Evolutionary conservation across 2,797 vertebrate species (phyloP).

Genomic region (Sebastes paucispinis): DNA sequence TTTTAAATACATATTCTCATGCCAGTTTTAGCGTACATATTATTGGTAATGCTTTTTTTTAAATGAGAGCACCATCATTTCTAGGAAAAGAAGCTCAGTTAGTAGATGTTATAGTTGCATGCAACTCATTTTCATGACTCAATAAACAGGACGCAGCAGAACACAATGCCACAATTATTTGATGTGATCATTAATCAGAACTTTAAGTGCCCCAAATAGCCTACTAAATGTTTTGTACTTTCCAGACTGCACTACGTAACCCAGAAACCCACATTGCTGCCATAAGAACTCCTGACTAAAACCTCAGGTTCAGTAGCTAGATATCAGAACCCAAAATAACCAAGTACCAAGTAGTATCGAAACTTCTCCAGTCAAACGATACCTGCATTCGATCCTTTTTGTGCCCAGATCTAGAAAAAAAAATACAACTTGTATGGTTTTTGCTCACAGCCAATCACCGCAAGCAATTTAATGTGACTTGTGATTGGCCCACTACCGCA

Average conservation of each 20-base stretch:
- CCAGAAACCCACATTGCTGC: slow-evolving; percentile 47
- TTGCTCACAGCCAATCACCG: too few species aligned
- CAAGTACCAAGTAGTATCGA: too few species aligned
- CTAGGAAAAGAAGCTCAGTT: neutral
- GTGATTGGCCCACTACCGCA: too few species aligned
- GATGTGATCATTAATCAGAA: slow-evolving; percentile 30
- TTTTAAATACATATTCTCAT: neutral
- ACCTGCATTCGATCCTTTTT: too few species aligned
- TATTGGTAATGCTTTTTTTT: neutral
- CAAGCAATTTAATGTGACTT: rapidly evolving
- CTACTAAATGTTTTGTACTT: slow-evolving; percentile 17
- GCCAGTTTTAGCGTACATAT: neutral
- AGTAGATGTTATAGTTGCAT: neutral
- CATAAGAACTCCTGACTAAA: neutral
- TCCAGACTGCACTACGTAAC: slow-evolving; percentile 19
- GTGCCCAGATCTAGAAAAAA: too few species aligned
- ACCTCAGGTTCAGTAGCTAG: neutral
- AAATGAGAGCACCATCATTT: neutral
- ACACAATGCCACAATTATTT: slow-evolving; percentile 4
- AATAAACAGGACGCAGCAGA: slow-evolving; percentile 8
- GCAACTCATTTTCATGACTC: neutral
- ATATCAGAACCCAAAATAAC: too few species aligned
- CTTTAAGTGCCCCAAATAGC: slow-evolving; percentile 20
- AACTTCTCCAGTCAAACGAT: too few species aligned
- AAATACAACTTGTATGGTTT: too few species aligned